Evolutionary conservation across 2,888 invertebrate species (phyloP).

Genomic region (Drosophila cognata): DNA sequence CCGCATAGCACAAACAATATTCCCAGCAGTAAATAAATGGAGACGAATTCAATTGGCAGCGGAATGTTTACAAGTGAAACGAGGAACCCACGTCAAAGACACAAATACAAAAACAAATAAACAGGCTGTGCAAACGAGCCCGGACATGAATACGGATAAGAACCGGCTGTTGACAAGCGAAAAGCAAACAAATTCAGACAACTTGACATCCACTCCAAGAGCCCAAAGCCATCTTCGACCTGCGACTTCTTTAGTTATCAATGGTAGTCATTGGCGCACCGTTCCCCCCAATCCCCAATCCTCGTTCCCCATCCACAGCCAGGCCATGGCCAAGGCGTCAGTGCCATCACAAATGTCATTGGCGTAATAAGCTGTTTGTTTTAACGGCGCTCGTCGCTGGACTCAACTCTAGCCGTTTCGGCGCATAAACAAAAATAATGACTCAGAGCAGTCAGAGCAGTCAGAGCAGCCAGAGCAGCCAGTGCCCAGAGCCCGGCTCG

Average conservation of each 20-base stretch:
- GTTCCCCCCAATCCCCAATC: conserved; percentile 5
- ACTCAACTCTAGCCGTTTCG: conserved; percentile 36
- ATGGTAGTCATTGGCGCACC: conserved; percentile 65
- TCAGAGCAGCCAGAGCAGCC: conserved; percentile 14
- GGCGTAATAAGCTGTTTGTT: conserved; percentile 81
- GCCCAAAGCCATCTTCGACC: conserved; percentile 9
- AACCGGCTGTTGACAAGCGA: conserved; percentile 69
- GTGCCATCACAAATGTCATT: conserved; percentile 67
- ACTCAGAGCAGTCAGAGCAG: conserved; percentile 34
- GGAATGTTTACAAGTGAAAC: conserved; percentile 70
- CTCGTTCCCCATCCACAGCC: not conserved
- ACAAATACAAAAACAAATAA: conserved; percentile 58
- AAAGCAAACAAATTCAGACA: conserved; percentile 76
- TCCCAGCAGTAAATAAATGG: conserved; percentile 74
- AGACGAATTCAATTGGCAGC: conserved; percentile 77
- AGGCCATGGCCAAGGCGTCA: conserved; percentile 3
- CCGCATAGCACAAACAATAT: conserved; percentile 58
- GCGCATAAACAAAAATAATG: conserved; percentile 79
- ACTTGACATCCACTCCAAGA: conserved; percentile 36
- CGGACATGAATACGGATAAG: conserved; percentile 9
- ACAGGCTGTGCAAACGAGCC: conserved; percentile 37
- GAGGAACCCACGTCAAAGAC: conserved; percentile 41
- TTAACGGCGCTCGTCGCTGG: conserved; percentile 71
- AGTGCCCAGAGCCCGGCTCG: no score
- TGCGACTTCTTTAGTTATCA: conserved; percentile 57